Conservation (phyloP, 2,113 vertebrate genomes). For the Cottus gobio region DNA sequence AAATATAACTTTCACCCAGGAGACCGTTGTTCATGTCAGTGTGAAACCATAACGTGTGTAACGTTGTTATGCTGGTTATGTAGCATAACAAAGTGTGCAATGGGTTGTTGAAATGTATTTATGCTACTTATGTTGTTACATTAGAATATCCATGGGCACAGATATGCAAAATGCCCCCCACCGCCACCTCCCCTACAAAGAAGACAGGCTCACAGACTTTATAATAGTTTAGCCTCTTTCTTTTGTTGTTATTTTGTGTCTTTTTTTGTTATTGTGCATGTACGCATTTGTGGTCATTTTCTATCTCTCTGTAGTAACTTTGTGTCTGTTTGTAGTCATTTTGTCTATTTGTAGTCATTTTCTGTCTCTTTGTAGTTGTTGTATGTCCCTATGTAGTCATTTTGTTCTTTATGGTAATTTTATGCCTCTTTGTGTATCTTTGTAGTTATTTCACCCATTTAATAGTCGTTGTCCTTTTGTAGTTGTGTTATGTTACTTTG, state of each 20-base stretch:
- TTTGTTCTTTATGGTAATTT: background rate
- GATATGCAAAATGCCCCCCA: no score
- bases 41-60: background rate
- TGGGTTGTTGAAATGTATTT: background rate
- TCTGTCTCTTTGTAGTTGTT: background rate
- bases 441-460: background rate
- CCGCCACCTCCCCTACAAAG: no score
- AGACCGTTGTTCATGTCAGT: no score
- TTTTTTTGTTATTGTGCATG: background rate
- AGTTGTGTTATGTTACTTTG: background rate
- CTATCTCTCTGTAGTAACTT: background rate
- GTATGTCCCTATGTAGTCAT: background rate
- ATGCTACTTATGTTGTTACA: no score
- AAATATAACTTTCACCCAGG: background rate
- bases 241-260: background rate
- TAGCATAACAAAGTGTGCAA: background rate
- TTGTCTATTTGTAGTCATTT: background rate
- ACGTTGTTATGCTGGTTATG: background rate
- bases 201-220: no score
- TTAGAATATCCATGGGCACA: no score
- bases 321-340: background rate
- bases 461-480: background rate
- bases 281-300: background rate
- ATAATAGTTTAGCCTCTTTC: background rate
- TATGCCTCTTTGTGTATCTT: background rate